These are phyloP conservation scores for Sebastes flavidus DNA, from an alignment of 2,797 vertebrate species.

Conservation along the genomic window DNA sequence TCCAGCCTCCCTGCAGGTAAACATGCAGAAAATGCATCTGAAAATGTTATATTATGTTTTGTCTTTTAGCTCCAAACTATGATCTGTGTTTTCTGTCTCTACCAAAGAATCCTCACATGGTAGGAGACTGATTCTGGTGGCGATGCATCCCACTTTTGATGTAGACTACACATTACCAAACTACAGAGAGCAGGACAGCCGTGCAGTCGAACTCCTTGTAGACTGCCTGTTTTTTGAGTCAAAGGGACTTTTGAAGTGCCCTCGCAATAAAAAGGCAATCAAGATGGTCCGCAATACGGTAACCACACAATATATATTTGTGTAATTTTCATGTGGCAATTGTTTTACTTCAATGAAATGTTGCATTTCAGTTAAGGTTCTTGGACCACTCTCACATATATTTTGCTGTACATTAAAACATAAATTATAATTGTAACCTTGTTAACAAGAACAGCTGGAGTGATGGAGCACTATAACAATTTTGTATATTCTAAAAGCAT, in stretches of 20 bases:
- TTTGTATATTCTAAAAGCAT: no score
- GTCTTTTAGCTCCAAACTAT: neutral
- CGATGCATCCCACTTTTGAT: slow-evolving; percentile 59
- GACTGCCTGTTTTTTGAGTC: slow-evolving; percentile 57
- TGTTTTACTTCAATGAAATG: neutral
- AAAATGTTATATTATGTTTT: neutral
- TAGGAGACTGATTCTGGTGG: slow-evolving; percentile 41
- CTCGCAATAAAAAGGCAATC: neutral
- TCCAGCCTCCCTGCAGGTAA: slow-evolving; percentile 23
- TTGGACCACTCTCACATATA: neutral
- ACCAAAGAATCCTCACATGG: fast-evolving
- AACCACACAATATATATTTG: slow-evolving; percentile 5
- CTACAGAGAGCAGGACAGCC: fast-evolving
- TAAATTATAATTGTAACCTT: neutral
- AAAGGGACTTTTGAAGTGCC: slow-evolving; percentile 33
- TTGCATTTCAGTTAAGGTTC: neutral
- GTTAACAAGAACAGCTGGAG: neutral
- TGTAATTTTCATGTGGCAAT: neutral
- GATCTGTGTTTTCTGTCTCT: slow-evolving; percentile 1
- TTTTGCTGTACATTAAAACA: neutral
- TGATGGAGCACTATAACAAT: neutral
- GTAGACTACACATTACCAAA: slow-evolving; percentile 24
- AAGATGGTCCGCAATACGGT: neutral
- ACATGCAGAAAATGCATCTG: neutral
- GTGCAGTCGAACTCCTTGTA: neutral